These are phyloP conservation scores for Clivina fossor DNA, from an alignment of 2,888 invertebrate genomes.

Conservation along the genomic window DNA sequence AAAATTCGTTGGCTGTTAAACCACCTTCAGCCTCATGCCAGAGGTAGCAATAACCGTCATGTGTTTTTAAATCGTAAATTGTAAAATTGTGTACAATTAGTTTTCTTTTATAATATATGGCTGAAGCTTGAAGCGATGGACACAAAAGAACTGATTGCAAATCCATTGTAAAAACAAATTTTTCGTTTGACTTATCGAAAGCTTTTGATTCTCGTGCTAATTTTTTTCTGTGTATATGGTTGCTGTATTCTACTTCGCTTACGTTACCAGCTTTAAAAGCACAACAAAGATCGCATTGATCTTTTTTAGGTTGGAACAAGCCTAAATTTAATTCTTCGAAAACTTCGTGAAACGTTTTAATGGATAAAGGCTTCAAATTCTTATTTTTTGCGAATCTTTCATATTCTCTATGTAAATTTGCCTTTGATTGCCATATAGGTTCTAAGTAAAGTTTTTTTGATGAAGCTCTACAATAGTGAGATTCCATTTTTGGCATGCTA, in stretches of 20 bases:
- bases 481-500: constrained; percentile 40
- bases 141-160: constrained; percentile 36
- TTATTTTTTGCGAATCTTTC: constrained; percentile 33
- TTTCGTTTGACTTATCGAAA: constrained; percentile 28
- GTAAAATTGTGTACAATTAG: constrained; percentile 42
- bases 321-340: constrained; percentile 39
- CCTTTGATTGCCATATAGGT: constrained; percentile 34
- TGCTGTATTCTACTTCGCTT: constrained; percentile 24
- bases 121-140: constrained; percentile 34
- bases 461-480: constrained; percentile 40
- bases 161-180: constrained; percentile 35
- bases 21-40: constrained; percentile 41
- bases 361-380: constrained; percentile 31
- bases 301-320: constrained; percentile 41
- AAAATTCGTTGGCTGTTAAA: constrained; percentile 27
- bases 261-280: constrained; percentile 24
- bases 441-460: constrained; percentile 40
- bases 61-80: constrained; percentile 39
- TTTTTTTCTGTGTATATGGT: constrained; percentile 30
- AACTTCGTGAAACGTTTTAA: constrained; percentile 37
- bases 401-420: constrained; percentile 36
- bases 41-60: constrained; percentile 40
- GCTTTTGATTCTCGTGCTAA: constrained; percentile 31
- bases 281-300: constrained; percentile 37
- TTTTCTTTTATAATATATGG: constrained; percentile 41